Base-by-base conservation (phyloP, 2,888 invertebrate genomes). In the Tetragonisca angustula region DNA sequence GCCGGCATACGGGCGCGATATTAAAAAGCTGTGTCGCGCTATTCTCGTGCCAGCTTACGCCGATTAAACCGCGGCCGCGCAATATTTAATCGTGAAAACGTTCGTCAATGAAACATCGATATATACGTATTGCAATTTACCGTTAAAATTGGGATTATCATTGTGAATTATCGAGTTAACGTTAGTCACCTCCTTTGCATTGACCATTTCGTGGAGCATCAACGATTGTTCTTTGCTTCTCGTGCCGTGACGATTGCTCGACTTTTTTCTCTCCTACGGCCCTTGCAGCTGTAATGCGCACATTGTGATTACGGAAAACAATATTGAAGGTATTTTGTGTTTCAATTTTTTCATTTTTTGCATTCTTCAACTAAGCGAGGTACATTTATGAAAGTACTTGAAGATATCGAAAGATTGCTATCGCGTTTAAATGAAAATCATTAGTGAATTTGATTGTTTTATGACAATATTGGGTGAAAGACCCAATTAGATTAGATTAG, bases 11-110 rank as follows among this genome's bases (percentile, higher is more conserved):
- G 43, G 24, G 24, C 56, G 64, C 36, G 59, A 86, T 73, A 74
- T 67, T 73, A 81, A 70, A 76, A 83, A 74, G 43, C 67, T 61
- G 81, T 59, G 81, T 59, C 74, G 70, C 76, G 69, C 69, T 74
- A 76, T 65, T 79, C 59, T 80, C 69, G 76, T 64, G 49, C 27
- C 52, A 52, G 27, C 27, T 69, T 32, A 52, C 49, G 54, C 11
- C 36, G 77, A 77, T 54, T 65, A 36, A 50, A 43, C 52, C 64
- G 32, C 24, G 36, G 19, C 19, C 54, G 24, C 19, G 24, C 65
- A 67, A 86, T 56, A 68, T 61, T 75, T 68, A 75, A 73, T 64
- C 64, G 64, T 36, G 17, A 36, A 21, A n/a, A 62, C 56, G 50
- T 73, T 73, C 43, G 2, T 6, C 54, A 49, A n/a, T 19, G 54